phyloP scores from a whole-genome alignment of 2,113 vertebrate species.

The Pterocles orientalis region DNA sequence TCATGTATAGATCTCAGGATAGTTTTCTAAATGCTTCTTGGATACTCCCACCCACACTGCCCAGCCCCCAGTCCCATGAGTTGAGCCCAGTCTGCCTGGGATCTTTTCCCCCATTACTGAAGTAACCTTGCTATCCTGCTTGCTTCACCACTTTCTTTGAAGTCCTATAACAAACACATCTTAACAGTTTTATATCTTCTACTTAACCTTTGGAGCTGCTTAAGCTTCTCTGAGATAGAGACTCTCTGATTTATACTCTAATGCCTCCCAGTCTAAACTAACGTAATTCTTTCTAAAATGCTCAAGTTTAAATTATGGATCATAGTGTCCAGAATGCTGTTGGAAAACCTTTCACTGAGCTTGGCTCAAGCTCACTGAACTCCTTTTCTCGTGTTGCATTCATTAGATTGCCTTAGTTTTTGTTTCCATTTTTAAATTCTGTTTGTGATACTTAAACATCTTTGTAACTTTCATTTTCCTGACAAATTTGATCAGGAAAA shows the following conservation, averaged over 20 bases:
- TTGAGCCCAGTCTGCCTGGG: neutral
- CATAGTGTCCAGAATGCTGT: neutral
- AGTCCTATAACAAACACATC: constrained; percentile 21
- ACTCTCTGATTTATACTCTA: constrained; percentile 37
- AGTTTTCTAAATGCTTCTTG: neutral
- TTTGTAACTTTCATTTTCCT: neutral
- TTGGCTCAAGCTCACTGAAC: neutral
- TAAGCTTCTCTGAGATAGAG: neutral
- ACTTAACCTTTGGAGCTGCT: constrained; percentile 54
- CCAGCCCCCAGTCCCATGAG: neutral
- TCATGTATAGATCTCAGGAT: neutral
- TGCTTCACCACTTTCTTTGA: neutral
- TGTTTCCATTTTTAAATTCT: neutral
- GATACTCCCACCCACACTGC: neutral
- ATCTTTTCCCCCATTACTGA: neutral
- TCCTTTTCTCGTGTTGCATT: neutral
- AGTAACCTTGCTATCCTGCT: neutral
- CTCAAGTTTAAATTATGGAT: constrained; percentile 31
- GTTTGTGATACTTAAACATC: neutral
- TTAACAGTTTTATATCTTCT: constrained; percentile 36
- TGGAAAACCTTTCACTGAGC: neutral
- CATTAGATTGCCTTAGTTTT: neutral
- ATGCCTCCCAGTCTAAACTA: constrained; percentile 18
- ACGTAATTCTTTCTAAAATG: constrained; percentile 40
- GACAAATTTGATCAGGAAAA: neutral